Base-by-base conservation (phyloP, 2,888 invertebrate genomes). In the Meghimatium bilineatum region DNA sequence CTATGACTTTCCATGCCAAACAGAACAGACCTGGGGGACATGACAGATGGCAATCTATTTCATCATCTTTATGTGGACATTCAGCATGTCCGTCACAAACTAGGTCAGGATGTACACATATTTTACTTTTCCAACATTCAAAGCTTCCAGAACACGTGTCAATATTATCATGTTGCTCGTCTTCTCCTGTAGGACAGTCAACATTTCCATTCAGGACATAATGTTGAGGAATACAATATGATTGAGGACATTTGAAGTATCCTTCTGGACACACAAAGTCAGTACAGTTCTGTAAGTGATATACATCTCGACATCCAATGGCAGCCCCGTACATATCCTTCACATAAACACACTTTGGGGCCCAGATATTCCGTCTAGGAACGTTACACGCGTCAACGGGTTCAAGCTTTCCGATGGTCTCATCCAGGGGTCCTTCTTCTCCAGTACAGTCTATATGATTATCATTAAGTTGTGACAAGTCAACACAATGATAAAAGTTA, bases 141-240 rank as follows among this genome's bases (percentile, higher is more conserved):
- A 83, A 83, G 36, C 78, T 32, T 63, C 78, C 78, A 12, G 44
- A n/a, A n/a, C 77, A 78, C 12, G 52, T 1, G 17, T 12, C 29
- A 44, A 8, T 26, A 20, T 34, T 23, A 34, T 17, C 26, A 34
- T 14, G 0, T 20, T 49, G 8, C 34, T 83, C 83, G 34, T 83
- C 83, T 63, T 83, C 83, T 26, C 83, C 83, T 14, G n/a, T 32
- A 26, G 78, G 71, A 26, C 83, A 83, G 78, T 83, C 83, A 14
- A 12, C 1, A 1, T 71, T 72, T 1, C 67, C 52, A 32, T 83
- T 44, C 26, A 60, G 49, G 17, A 83, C 32, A 44, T 78, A 83
- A 38, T 77, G 77, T 32, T 38, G 34, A 56, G 82, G 77, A 26
- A 83, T 83, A 29, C 82, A 83, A 60, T 83, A 84, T 1, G 38